Evolutionary conservation across 2,113 vertebrate species (phyloP), one percentile per base, ranked within the genome.

Genomic region (Mobula birostris): DNA sequence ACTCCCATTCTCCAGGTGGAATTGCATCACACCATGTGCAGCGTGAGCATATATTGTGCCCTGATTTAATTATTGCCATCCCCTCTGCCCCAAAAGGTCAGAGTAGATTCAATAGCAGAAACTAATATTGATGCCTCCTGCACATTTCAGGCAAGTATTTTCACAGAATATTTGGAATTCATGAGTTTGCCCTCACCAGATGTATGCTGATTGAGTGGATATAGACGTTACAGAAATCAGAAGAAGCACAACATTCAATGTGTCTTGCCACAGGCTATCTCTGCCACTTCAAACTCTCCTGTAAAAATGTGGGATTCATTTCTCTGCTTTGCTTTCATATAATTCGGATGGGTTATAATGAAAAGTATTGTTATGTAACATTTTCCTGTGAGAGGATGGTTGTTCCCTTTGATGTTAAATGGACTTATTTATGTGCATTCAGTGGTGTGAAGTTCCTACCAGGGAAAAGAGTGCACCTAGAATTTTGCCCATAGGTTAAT

Each of bases 161-260:
- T 92, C 66, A 48, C 36, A 36, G 72, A 68, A 93, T 19, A 93
- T 48, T 93, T 70, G 15, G 68, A 93, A 74, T 72, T 93, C 90
- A 74, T 74, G 83, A 93, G 68, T 27, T 93, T 70, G 90, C 32
- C 32, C 21, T 93, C 68, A 74, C 8, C 68, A 74, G 32, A 48
- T 93, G 36, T 8, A 74, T 72, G 68, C 90, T 93, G 21, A 56
- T 40, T 9, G 8, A 48, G 36, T 48, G 40, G 90, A 93, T 74
- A 72, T 40, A 14, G 90, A 48, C 19, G 48, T 74, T 48, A 93
- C 70, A 74, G 11, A 74, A 74, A 93, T 74, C 40, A 74, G 40
- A 63, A 83, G 36, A 48, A 88, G 1, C 24, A 29, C 58, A 32
- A 58, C 12, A 48, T 27, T 48, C 48, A 27, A 27, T 93, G 36